These are phyloP conservation scores for Oxyruncus cristatus DNA, from an alignment of 2,113 vertebrate genomes.

Conservation along the genomic window DNA sequence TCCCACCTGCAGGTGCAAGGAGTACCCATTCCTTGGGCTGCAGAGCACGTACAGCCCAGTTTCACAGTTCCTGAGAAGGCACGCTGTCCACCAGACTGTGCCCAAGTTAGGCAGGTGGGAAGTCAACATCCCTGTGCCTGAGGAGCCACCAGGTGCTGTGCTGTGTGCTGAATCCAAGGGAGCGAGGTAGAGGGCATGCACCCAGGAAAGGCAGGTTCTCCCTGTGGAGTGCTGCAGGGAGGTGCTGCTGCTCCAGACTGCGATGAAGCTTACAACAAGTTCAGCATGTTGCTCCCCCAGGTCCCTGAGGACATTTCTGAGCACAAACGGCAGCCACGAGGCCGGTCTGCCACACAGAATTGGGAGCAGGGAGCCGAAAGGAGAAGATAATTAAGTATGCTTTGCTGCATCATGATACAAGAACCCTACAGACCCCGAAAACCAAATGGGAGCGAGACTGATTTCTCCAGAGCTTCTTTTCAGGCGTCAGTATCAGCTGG, in stretches of 20 bases:
- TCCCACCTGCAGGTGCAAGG: neutral
- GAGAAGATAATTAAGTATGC: neutral
- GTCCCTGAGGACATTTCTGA: neutral
- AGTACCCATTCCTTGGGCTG: neutral
- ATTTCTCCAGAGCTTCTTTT: neutral
- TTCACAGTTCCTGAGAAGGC: neutral
- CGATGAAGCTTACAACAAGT: neutral
- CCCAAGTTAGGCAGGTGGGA: neutral
- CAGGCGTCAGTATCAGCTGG: neutral
- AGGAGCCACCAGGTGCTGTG: neutral
- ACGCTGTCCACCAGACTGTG: fast-evolving
- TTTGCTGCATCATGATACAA: neutral
- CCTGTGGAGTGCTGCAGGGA: neutral
- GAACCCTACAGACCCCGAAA: neutral
- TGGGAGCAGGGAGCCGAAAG: neutral
- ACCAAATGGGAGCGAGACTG: neutral
- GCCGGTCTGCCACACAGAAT: neutral
- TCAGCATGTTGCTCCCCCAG: neutral
- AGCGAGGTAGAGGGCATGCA: fast-evolving
- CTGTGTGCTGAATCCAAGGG: neutral
- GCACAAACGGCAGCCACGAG: neutral
- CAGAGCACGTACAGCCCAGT: neutral
- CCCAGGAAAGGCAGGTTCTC: neutral
- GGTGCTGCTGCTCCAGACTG: neutral
- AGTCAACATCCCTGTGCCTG: neutral